Evolutionary conservation across 2,797 vertebrate genomes (phyloP).

Genomic region (Phataginus tricuspis): DNA sequence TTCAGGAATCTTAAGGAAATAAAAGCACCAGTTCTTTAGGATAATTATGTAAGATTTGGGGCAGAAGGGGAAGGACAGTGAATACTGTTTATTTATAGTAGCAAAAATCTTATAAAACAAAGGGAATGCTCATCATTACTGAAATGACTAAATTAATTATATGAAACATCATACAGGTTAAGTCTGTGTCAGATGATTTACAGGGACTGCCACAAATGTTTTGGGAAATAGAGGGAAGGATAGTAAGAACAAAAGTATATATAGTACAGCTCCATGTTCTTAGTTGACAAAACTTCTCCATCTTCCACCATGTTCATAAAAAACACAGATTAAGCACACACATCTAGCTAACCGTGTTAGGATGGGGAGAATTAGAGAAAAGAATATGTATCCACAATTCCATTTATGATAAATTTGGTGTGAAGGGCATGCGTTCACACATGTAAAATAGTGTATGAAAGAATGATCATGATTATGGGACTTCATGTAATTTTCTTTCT

Average conservation of each 20-base stretch:
- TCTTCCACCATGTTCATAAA: not conserved
- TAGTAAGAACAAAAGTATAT: not conserved
- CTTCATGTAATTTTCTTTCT: not conserved
- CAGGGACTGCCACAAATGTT: not conserved
- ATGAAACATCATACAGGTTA: not conserved
- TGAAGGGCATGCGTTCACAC: not conserved
- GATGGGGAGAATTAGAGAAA: not conserved
- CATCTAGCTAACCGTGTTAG: not conserved
- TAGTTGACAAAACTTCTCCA: not conserved
- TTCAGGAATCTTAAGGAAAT: not conserved
- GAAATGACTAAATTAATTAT: not conserved
- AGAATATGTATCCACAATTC: not conserved
- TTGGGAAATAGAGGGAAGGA: not conserved
- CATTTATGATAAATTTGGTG: not conserved
- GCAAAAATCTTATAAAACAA: not conserved
- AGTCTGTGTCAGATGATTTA: not conserved
- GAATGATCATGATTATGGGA: not conserved
- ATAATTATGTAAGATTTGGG: not conserved
- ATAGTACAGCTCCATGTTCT: not conserved
- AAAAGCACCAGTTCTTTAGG: not conserved
- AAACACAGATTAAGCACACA: not conserved
- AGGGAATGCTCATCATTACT: not conserved
- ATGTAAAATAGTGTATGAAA: not conserved
- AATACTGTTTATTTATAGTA: not conserved
- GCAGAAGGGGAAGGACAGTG: not conserved